A percentile compares a stretch with the other conserved stretches of the same genome.
Conservation (phyloP, 2,888 invertebrate species). For the Cheilosia vernalis region DNA sequence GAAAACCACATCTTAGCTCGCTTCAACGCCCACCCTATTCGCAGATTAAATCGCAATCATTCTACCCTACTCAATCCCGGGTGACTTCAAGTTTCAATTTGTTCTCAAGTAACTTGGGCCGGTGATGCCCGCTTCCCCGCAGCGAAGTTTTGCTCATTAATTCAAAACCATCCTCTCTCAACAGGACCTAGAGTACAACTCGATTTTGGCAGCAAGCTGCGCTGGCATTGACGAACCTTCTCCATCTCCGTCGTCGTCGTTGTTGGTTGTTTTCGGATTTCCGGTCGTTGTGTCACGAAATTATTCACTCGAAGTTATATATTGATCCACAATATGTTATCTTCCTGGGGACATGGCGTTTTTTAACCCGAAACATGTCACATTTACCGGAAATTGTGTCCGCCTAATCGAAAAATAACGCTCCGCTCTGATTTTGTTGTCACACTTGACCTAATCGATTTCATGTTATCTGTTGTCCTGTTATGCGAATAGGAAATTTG, state of each 20-base stretch:
- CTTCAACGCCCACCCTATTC: constrained; percentile 34
- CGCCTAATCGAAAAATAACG: constrained; percentile 16
- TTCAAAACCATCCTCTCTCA: not conserved
- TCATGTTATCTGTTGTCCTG: constrained; percentile 54
- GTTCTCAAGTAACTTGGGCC: constrained; percentile 3
- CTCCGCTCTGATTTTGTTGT: constrained; percentile 49
- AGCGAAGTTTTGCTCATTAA: constrained; percentile 19
- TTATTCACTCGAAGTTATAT: constrained; percentile 55
- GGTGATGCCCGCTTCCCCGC: not conserved
- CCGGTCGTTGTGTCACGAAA: constrained; percentile 46
- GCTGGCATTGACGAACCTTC: constrained; percentile 48
- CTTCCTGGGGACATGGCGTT: constrained; percentile 4
- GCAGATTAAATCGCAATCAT: constrained; percentile 17
- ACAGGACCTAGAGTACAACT: not conserved
- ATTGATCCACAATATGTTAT: constrained; percentile 56
- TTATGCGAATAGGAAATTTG: constrained; percentile 46
- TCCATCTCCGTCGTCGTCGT: constrained; percentile 1
- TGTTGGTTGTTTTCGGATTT: constrained; percentile 47
- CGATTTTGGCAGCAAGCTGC: constrained; percentile 11
- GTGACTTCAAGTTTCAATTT: constrained; percentile 23
- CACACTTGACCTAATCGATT: constrained; percentile 59
- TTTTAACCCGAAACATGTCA: constrained; percentile 20
- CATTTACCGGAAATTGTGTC: constrained; percentile 38
- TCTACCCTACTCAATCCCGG: not conserved
- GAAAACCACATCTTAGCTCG: constrained; percentile 38